These are phyloP conservation scores for Onychostoma macrolepis DNA, from an alignment of 2,113 vertebrate genomes.

Conservation along the genomic window DNA sequence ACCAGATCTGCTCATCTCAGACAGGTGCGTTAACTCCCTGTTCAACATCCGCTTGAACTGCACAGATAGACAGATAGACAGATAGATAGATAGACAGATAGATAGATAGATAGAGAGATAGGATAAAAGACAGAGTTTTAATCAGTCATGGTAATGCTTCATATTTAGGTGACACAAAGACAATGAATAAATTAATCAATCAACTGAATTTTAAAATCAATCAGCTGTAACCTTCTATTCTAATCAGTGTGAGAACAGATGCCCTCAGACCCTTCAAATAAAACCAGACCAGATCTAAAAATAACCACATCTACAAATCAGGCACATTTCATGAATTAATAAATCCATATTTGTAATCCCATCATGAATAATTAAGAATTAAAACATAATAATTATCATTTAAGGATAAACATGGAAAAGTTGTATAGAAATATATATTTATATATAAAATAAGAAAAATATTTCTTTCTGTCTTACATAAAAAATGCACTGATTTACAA, in stretches of 20 bases:
- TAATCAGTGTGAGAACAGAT: neutral
- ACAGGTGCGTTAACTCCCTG: slow-evolving; percentile 4
- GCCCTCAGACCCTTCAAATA: neutral
- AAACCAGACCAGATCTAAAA: neutral
- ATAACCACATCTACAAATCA: neutral
- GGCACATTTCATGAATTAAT: neutral
- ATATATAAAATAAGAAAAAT: neutral
- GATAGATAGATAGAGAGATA: neutral
- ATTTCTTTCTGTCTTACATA: neutral
- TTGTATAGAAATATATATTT: neutral
- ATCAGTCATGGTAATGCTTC: neutral
- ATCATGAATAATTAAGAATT: neutral
- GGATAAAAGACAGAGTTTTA: slow-evolving; percentile 19
- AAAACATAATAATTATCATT: neutral
- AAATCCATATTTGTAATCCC: neutral
- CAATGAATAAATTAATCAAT: neutral
- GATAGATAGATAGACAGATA: slow-evolving; percentile 10
- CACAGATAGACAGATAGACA: neutral
- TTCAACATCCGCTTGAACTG: slow-evolving; percentile 22
- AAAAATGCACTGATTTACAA: neutral
- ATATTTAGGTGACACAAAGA: neutral
- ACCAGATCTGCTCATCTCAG: slow-evolving; percentile 22
- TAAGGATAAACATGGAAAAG: neutral
- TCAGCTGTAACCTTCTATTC: neutral
- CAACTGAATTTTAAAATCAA: neutral